These are phyloP conservation scores for Coelinius sp. DNA, from an alignment of 2,888 invertebrate genomes.

Conservation along the genomic window DNA sequence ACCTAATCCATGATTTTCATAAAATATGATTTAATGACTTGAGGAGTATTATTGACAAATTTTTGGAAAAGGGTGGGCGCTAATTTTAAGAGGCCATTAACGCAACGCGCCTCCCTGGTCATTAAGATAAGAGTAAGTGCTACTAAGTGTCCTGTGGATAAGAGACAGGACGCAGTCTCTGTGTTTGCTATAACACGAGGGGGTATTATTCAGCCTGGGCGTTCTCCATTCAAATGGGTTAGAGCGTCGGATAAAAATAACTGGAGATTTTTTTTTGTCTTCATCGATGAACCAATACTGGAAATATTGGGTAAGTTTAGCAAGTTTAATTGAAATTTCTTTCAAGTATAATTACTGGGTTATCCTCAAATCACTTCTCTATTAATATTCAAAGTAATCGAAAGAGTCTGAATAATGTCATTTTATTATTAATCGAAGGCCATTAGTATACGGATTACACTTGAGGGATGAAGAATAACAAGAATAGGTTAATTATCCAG, in stretches of 20 bases:
- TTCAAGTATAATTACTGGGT: no score
- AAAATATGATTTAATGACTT: no score
- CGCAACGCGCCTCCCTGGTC: constrained; percentile 67
- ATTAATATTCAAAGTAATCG: no score
- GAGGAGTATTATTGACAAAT: constrained; percentile 47
- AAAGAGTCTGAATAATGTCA: neutral
- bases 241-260: neutral
- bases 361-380: no score
- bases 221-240: constrained; percentile 29
- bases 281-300: neutral
- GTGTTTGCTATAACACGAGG: constrained; percentile 44
- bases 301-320: no score
- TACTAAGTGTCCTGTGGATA: constrained; percentile 70
- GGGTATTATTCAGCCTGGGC: constrained; percentile 34
- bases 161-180: constrained; percentile 57
- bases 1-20: no score
- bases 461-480: neutral
- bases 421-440: neutral
- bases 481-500: neutral
- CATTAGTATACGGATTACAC: neutral
- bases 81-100: constrained; percentile 70
- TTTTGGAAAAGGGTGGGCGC: constrained; percentile 55
- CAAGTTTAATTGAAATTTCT: no score
- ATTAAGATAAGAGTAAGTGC: constrained; percentile 71
- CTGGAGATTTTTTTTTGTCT: neutral